Conservation (phyloP, 2,888 invertebrate species). For the Archips crataeganus region DNA sequence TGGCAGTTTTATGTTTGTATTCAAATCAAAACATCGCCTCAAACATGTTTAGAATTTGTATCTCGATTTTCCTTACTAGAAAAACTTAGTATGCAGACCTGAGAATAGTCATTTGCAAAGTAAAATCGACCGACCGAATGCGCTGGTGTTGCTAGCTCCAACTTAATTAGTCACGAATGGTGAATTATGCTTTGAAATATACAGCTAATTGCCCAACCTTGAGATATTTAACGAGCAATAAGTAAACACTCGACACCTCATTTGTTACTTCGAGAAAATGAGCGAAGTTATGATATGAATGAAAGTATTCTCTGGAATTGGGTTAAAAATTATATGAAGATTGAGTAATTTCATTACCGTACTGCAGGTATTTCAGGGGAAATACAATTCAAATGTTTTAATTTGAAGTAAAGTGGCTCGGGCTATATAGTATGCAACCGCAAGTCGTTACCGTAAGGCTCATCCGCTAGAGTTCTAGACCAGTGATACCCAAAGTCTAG, state of each 20-base stretch:
- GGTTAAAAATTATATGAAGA: too few species aligned
- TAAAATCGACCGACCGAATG: conserved; percentile 11
- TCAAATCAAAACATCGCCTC: not conserved
- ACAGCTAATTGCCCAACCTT: conserved; percentile 10
- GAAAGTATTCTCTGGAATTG: too few species aligned
- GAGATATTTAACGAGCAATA: not conserved
- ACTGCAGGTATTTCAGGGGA: too few species aligned
- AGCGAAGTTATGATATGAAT: too few species aligned
- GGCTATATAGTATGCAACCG: too few species aligned
- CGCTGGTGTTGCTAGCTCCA: conserved; percentile 11
- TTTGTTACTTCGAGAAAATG: not conserved
- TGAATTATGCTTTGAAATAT: conserved; percentile 7
- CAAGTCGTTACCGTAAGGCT: too few species aligned
- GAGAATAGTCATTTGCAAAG: conserved; percentile 16
- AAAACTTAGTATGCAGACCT: conserved; percentile 9
- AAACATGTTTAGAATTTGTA: not conserved
- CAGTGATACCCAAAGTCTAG: too few species aligned
- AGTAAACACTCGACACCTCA: not conserved
- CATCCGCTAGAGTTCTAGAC: too few species aligned
- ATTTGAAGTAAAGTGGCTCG: too few species aligned
- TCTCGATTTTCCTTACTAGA: not conserved
- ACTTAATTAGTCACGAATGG: conserved; percentile 25
- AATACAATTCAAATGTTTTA: too few species aligned
- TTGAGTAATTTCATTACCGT: too few species aligned
- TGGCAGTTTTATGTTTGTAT: too few species aligned